phyloP scores from a whole-genome alignment of 1,140 invertebrate species.

The Trichonephila inaurata region DNA sequence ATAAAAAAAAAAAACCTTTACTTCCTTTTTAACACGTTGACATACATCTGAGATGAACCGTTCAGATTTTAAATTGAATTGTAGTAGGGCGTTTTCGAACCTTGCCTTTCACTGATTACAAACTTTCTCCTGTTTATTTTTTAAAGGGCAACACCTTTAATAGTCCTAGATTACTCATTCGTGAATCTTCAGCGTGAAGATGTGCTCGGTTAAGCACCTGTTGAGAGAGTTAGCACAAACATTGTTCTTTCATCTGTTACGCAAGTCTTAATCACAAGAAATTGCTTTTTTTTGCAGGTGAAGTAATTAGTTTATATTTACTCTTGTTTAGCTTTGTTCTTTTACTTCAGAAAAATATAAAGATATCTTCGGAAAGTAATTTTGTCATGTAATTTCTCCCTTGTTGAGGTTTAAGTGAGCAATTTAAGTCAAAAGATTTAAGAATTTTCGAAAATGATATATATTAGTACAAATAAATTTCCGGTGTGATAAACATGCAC shows the following conservation, averaged over 20 bases:
- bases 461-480: too few relatives aligned
- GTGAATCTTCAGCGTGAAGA: background rate
- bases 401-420: too few relatives aligned
- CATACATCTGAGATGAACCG: slow-evolving; percentile 36
- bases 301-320: too few relatives aligned
- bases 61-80: background rate
- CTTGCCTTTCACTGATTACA: background rate
- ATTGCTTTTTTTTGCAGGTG: background rate
- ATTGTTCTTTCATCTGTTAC: background rate
- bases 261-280: background rate
- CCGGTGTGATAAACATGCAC: too few relatives aligned
- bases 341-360: too few relatives aligned
- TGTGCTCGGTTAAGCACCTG: background rate
- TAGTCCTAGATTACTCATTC: slow-evolving; percentile 28
- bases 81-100: slow-evolving; percentile 32
- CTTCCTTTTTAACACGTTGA: slow-evolving; percentile 11
- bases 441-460: too few relatives aligned
- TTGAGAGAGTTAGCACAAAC: background rate
- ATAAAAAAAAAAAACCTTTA: background rate
- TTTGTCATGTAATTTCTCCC: too few relatives aligned
- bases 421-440: too few relatives aligned
- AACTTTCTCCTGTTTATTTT: background rate
- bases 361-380: too few relatives aligned
- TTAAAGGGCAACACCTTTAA: slow-evolving; percentile 21
- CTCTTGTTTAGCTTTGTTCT: too few relatives aligned